These are phyloP conservation scores for Pogonocichla stellata DNA, from an alignment of 2,113 vertebrate species.

Conservation along the genomic window DNA sequence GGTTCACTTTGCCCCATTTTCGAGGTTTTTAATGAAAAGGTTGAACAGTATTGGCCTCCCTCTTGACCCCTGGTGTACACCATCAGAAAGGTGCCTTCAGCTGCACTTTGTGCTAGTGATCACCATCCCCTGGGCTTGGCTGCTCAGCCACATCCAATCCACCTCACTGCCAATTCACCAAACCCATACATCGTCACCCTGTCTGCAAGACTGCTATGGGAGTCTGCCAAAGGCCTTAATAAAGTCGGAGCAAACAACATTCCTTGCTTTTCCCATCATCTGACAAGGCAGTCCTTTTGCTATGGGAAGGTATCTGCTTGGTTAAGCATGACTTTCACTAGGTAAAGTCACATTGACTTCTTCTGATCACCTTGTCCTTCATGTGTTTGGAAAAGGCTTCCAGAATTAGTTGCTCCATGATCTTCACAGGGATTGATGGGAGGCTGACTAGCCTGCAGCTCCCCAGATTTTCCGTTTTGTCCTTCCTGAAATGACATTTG, in stretches of 20 bases:
- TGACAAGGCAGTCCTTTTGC: not conserved
- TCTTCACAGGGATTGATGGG: not conserved
- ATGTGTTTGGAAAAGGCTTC: not conserved
- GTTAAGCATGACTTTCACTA: not conserved
- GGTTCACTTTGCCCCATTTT: not conserved
- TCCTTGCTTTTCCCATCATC: not conserved
- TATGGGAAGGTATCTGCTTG: not conserved
- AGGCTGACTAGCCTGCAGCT: not conserved
- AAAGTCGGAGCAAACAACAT: not conserved
- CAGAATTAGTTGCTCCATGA: not conserved
- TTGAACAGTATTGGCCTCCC: not conserved
- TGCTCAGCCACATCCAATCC: not conserved
- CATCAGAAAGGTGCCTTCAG: not conserved
- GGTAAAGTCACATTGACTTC: not conserved
- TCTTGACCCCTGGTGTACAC: not conserved
- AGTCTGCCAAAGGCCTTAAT: not conserved
- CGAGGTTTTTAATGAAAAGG: not conserved
- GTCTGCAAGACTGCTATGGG: not conserved
- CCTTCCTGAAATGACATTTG: not conserved
- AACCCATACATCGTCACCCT: not conserved
- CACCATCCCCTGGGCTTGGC: not conserved
- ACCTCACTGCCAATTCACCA: not conserved
- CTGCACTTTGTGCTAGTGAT: not conserved
- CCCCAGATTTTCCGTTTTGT: not conserved
- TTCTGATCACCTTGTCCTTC: not conserved